Evolutionary conservation across 2,888 invertebrate genomes (phyloP).

Genomic region (Tachystola acroxantha): DNA sequence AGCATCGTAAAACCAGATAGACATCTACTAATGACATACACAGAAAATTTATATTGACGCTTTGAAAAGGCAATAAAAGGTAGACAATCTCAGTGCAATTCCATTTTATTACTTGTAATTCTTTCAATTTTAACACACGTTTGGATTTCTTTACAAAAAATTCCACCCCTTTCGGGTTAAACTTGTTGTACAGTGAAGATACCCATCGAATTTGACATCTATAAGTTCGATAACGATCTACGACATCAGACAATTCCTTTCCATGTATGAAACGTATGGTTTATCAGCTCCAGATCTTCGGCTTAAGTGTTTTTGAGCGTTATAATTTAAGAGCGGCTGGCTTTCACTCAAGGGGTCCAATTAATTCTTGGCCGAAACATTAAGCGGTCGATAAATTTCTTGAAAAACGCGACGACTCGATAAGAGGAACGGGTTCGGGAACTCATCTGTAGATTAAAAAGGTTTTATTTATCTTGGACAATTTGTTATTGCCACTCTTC

Average conservation of each 20-base stretch:
- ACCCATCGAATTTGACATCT: constrained; percentile 8
- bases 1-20: too few relatives aligned
- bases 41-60: too few relatives aligned
- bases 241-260: constrained; percentile 7
- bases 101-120: too few relatives aligned
- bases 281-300: constrained; percentile 40
- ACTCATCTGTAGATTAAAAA: constrained; percentile 58
- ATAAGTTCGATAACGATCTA: constrained; percentile 10
- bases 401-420: constrained; percentile 46
- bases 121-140: too few relatives aligned
- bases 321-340: constrained; percentile 57
- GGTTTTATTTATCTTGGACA: constrained; percentile 73
- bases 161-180: constrained; percentile 4
- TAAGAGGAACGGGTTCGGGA: constrained; percentile 52
- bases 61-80: too few relatives aligned
- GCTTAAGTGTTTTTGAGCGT: constrained; percentile 53
- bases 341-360: constrained; percentile 59
- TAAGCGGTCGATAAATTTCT: constrained; percentile 65
- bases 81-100: too few relatives aligned
- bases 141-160: too few relatives aligned
- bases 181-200: constrained; percentile 10
- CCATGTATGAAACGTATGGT: constrained; percentile 8
- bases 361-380: constrained; percentile 65
- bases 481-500: constrained; percentile 74
- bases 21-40: too few relatives aligned